Evolutionary conservation across 1,140 invertebrate species (phyloP).

Genomic region (Zeugodacus cucurbitae): DNA sequence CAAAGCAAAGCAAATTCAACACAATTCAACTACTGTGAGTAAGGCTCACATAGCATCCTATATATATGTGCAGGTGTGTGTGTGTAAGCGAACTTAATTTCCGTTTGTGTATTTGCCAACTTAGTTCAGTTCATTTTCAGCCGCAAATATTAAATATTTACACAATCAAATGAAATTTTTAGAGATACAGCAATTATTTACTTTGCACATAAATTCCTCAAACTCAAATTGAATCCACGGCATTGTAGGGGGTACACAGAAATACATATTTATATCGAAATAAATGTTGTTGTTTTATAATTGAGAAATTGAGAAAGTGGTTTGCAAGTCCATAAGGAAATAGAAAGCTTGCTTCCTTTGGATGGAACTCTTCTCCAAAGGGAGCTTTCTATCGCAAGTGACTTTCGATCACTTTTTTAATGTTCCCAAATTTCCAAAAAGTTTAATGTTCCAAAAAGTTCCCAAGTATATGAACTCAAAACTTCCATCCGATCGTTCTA

Average conservation of each 20-base stretch:
- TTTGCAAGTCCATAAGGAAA: no score
- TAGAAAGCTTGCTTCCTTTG: no score
- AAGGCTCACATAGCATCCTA: background rate
- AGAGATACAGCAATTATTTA: conserved; percentile 34
- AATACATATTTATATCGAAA: no score
- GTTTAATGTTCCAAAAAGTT: no score
- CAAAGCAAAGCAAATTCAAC: conserved; percentile 35
- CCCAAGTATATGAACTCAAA: no score
- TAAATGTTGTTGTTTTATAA: background rate
- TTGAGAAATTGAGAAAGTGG: no score
- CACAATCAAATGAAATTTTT: conserved; percentile 39
- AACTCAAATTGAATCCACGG: background rate
- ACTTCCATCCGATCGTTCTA: no score
- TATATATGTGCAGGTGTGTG: background rate
- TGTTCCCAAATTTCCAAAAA: no score
- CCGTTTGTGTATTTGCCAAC: conserved; percentile 10
- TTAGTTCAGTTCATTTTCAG: conserved; percentile 37
- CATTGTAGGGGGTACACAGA: background rate
- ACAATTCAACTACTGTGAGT: background rate
- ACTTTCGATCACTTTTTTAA: no score
- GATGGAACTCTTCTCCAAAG: no score
- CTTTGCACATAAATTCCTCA: conserved; percentile 11
- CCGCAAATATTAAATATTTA: conserved; percentile 38
- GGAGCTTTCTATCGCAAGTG: no score
- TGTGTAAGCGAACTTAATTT: background rate